Percentiles rank a stretch among this genome's conserved stretches.
These are phyloP conservation scores for Sebastes elongatus DNA, from an alignment of 2,797 vertebrate genomes.

Conservation along the genomic window DNA sequence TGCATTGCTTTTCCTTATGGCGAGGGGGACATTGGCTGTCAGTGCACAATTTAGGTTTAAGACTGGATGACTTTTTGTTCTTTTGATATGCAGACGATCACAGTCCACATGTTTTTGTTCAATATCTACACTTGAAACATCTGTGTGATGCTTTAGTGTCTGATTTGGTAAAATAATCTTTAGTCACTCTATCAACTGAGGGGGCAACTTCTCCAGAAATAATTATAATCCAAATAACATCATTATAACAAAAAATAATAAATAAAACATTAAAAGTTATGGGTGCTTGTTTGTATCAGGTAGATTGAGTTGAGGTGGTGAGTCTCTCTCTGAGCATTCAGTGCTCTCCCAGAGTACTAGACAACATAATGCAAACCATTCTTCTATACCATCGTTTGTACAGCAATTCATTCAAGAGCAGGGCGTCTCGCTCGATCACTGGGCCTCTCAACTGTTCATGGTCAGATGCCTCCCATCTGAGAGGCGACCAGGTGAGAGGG, in stretches of 20 bases:
- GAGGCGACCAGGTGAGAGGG: constrained; percentile 82
- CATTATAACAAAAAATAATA: constrained; percentile 61
- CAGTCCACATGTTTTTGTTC: constrained; percentile 8
- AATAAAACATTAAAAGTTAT: constrained; percentile 57
- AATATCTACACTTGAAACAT: constrained; percentile 1
- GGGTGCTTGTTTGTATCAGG: constrained; percentile 72
- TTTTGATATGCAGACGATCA: constrained; percentile 1
- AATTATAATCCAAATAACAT: constrained; percentile 46
- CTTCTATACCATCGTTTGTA: constrained; percentile 43
- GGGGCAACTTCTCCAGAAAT: constrained; percentile 29
- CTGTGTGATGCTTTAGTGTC: constrained; percentile 14
- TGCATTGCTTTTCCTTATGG: constrained; percentile 68
- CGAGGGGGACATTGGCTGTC: constrained; percentile 50
- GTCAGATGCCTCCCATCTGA: constrained; percentile 88
- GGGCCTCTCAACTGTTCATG: not conserved
- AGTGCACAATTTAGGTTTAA: constrained; percentile 55
- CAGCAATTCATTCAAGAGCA: constrained; percentile 42
- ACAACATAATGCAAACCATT: constrained; percentile 48
- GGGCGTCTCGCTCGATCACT: not conserved
- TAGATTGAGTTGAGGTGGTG: constrained; percentile 72
- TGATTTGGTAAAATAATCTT: constrained; percentile 44
- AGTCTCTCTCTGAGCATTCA: constrained; percentile 58
- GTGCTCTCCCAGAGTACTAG: constrained; percentile 52
- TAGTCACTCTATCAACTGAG: constrained; percentile 22
- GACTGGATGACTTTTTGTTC: constrained; percentile 29